Conservation (phyloP, 2,797 vertebrate species). For the Smutsia gigantea region DNA sequence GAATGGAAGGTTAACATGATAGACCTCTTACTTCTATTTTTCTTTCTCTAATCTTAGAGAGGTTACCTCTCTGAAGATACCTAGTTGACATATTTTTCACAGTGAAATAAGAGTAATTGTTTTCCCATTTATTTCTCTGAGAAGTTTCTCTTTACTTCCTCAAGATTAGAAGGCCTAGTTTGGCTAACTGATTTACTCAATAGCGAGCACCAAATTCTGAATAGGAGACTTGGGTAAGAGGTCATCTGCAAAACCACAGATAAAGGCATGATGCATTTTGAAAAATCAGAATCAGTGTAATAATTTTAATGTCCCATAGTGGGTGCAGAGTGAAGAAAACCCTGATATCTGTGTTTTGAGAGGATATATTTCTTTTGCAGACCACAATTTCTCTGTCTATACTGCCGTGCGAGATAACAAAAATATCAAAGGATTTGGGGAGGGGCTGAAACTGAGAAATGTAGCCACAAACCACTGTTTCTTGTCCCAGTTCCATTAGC, state of each 20-base stretch:
- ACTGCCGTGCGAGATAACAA: slow-evolving; percentile 9
- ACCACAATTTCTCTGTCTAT: not conserved
- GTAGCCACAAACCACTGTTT: slow-evolving; percentile 32
- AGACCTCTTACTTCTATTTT: slow-evolving; percentile 15
- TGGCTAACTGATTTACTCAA: slow-evolving; percentile 31
- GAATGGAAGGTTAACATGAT: not conserved
- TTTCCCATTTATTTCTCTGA: slow-evolving; percentile 37
- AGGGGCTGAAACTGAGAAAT: slow-evolving; percentile 17
- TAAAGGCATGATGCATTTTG: not conserved
- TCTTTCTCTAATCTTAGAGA: slow-evolving; percentile 19
- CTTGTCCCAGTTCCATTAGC: slow-evolving; percentile 73
- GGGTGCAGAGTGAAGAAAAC: not conserved
- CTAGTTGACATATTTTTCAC: not conserved
- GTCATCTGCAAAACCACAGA: not conserved
- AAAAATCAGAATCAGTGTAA: not conserved
- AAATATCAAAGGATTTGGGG: not conserved
- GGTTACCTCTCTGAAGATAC: slow-evolving; percentile 29
- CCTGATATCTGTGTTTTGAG: not conserved
- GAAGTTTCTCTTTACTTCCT: slow-evolving; percentile 57
- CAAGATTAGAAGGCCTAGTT: not conserved
- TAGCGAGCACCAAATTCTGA: not conserved
- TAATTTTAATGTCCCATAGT: not conserved
- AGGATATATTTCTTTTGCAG: slow-evolving; percentile 5
- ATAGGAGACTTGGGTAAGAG: not conserved
- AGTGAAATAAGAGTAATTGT: not conserved